Base-by-base conservation (phyloP, 2,888 invertebrate species). In the Salpingus planirostris region DNA sequence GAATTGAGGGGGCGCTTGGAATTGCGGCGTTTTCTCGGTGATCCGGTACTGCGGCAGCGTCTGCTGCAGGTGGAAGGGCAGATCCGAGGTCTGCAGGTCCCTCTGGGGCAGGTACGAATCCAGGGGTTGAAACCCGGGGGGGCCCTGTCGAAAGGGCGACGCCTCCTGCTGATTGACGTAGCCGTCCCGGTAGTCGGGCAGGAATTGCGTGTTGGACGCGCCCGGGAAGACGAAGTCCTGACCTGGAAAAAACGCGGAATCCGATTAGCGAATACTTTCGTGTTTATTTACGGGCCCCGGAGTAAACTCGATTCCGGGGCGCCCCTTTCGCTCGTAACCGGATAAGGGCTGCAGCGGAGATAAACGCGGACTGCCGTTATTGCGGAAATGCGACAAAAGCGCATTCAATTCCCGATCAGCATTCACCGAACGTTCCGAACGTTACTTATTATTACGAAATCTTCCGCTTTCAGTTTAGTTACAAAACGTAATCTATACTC, bases 181-280 rank as follows among this genome's bases (percentile, higher is more conserved):
- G 15, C 52, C 52, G 34, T 43, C 57, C 26, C 51, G 57, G 32
- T 54, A 59, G 29, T 40, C 50, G 23, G 59, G 59, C n/a, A 54
- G 43, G 46, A 54, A 64, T 4, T 54, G 50, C 3, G 46, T 46
- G 35, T 54, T 47, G 28, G 54, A 52, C 15, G 53, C 54, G 12
- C 52, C 54, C 14, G 59, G 53, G 43, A 58, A 58, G 42, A 60
- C 57, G 44, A 59, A 65, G 31, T 61, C 56, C 49, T 64, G 62
- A 42, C 60, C 67, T 66, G 59, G 29, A 64, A 65, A 23, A 46
- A 50, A n/a, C n/a, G n/a, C n/a, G n/a, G n/a, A n/a, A n/a, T n/a
- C n/a, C n/a, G n/a, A n/a, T n/a, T n/a, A n/a, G n/a, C n/a, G n/a
- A n/a, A n/a, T n/a, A n/a, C n/a, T n/a, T n/a, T n/a, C n/a, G n/a